phyloP scores from a whole-genome alignment of 2,888 invertebrate species.

The Trachelus troglodyta region DNA sequence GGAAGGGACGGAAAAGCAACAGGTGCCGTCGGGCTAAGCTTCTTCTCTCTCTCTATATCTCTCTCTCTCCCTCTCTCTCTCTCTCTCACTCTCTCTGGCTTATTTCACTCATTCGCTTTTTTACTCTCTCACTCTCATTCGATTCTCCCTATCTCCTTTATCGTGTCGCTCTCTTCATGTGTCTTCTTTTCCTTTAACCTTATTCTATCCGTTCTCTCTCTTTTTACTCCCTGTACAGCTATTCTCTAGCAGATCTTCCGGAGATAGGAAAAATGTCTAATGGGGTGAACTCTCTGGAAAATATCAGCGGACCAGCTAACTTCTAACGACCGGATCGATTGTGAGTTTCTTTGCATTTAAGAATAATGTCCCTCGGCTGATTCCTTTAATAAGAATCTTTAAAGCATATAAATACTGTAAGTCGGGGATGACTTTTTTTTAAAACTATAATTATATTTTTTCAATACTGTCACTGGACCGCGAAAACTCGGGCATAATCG shows the following conservation, averaged over 20 bases:
- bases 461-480: not conserved
- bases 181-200: not conserved
- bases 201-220: not conserved
- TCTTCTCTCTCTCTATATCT: constrained; percentile 30
- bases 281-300: constrained; percentile 65
- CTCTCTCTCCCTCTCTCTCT: constrained; percentile 26
- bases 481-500: not conserved
- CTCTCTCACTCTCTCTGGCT: constrained; percentile 26
- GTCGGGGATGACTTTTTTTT: not conserved
- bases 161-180: not conserved
- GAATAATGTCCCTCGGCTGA: constrained; percentile 57
- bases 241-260: constrained; percentile 48
- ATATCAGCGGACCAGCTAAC: constrained; percentile 52
- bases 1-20: constrained; percentile 48
- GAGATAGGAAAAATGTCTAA: constrained; percentile 65
- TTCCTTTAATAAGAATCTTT: constrained; percentile 27
- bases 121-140: constrained; percentile 20
- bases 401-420: not conserved
- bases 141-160: not conserved
- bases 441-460: no score
- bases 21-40: constrained; percentile 60
- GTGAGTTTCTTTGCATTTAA: constrained; percentile 22
- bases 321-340: constrained; percentile 34
- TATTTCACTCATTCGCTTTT: constrained; percentile 10
- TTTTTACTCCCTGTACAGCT: not conserved